Conservation (phyloP, 1,140 invertebrate species). For the Pseudachorutes palmiensis region DNA sequence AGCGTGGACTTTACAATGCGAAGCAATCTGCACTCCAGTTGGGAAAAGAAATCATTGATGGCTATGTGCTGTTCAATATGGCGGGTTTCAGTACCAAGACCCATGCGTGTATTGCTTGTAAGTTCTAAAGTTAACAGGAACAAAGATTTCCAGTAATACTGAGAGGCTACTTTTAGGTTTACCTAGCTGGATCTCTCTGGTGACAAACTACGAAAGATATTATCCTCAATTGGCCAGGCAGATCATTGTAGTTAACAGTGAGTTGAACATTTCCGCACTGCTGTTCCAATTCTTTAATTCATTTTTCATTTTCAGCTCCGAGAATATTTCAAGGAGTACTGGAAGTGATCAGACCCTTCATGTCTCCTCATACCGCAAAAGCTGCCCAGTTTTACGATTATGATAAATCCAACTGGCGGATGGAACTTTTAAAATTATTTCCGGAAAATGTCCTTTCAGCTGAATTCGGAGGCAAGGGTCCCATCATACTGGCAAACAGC, state of each 20-base stretch:
- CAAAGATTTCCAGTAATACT: not conserved
- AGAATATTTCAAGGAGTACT: not conserved
- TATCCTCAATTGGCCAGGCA: not conserved
- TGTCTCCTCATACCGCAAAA: not conserved
- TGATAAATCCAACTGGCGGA: not conserved
- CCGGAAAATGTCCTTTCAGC: not conserved
- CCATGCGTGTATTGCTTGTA: not conserved
- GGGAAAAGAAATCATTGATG: not conserved
- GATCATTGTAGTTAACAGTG: not conserved
- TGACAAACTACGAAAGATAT: not conserved
- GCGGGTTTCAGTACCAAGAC: not conserved
- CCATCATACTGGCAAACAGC: not conserved
- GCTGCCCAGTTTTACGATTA: not conserved
- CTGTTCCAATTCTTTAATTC: not conserved
- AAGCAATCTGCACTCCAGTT: not conserved
- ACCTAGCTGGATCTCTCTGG: not conserved
- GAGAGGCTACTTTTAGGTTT: not conserved
- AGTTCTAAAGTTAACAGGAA: not conserved
- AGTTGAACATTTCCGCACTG: not conserved
- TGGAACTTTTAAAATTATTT: not conserved
- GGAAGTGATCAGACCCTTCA: not conserved
- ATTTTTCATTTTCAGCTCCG: not conserved
- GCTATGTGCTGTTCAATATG: not conserved
- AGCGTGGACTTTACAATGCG: not conserved
- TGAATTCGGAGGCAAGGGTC: conserved; percentile 1